phyloP scores from a whole-genome alignment of 2,797 vertebrate species.

The Pseudomugil tenellus region DNA sequence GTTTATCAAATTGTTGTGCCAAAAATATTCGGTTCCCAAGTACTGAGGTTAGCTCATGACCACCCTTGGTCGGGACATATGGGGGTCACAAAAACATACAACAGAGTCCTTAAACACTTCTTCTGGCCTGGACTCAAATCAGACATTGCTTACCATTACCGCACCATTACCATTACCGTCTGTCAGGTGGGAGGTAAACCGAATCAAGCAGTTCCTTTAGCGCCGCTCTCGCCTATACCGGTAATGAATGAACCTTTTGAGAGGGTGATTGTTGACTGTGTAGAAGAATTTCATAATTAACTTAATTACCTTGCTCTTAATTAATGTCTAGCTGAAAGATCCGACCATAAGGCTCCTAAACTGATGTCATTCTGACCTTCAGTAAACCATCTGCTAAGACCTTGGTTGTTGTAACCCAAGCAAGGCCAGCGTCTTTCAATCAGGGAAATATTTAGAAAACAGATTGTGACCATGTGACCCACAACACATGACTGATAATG shows the following conservation, averaged over 20 bases:
- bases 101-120: neutral
- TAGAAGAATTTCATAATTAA: neutral
- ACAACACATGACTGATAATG: no score
- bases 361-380: no score
- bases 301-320: no score
- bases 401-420: no score
- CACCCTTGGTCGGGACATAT: neutral
- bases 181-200: neutral
- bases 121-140: neutral
- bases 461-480: no score
- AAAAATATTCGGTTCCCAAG: neutral
- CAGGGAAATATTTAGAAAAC: no score
- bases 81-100: neutral
- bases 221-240: neutral
- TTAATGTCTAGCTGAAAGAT: no score
- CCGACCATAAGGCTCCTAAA: no score
- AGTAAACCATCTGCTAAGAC: no score
- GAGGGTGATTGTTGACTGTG: neutral
- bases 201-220: neutral
- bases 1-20: constrained; percentile 3
- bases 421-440: no score
- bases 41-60: neutral
- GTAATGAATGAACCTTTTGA: neutral
- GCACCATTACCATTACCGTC: neutral
- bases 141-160: neutral